Conservation (phyloP, 2,888 invertebrate genomes). For the Axea sp. region DNA sequence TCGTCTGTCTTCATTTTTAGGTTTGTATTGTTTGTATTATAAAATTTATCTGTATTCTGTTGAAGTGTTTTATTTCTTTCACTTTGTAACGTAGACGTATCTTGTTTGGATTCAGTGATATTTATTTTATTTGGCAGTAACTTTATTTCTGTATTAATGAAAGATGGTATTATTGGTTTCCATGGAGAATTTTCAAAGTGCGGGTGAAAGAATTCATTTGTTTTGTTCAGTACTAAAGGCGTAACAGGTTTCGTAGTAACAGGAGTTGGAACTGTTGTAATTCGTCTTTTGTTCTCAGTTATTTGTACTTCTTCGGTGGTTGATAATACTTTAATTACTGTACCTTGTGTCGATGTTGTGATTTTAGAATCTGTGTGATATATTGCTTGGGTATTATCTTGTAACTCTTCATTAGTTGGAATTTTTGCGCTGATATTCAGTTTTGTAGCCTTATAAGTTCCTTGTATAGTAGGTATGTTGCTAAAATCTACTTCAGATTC, state of each 20-base stretch:
- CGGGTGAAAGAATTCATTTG: conserved; percentile 72
- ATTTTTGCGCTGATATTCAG: conserved; percentile 66
- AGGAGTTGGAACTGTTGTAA: background rate
- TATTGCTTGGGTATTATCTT: background rate
- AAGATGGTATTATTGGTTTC: conserved; percentile 75
- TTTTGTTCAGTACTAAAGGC: conserved; percentile 66
- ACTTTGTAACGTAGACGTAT: too few species aligned
- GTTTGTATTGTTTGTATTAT: conserved; percentile 1
- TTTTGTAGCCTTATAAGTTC: conserved; percentile 75
- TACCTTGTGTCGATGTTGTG: conserved; percentile 11
- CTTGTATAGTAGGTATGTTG: conserved; percentile 77
- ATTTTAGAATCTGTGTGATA: background rate
- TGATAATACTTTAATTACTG: conserved; percentile 53
- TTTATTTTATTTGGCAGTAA: conserved; percentile 55
- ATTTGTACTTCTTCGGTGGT: conserved; percentile 20
- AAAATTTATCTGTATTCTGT: background rate
- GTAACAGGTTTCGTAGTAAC: conserved; percentile 73
- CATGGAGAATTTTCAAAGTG: conserved; percentile 77
- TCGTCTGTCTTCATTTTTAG: conserved; percentile 27
- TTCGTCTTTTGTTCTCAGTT: background rate
- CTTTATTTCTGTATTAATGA: conserved; percentile 70
- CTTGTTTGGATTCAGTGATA: background rate
- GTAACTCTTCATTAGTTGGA: conserved; percentile 24
- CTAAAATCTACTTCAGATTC: conserved; percentile 75
- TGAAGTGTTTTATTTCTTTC: too few species aligned